These are phyloP conservation scores for Drosophila stalkeri DNA, from an alignment of 2,888 invertebrate genomes.

Conservation along the genomic window DNA sequence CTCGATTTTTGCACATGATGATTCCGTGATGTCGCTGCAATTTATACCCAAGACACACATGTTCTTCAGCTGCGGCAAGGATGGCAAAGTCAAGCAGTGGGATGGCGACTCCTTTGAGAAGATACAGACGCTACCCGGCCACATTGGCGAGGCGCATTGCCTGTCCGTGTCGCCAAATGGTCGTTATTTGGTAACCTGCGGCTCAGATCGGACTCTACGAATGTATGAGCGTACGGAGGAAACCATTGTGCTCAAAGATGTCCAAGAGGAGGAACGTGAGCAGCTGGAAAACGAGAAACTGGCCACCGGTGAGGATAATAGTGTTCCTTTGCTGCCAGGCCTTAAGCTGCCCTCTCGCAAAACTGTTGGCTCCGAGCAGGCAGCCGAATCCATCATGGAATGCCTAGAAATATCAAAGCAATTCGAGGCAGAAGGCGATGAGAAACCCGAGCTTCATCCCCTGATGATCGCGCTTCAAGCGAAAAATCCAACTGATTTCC, in stretches of 20 bases:
- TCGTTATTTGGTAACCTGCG: conserved; percentile 91
- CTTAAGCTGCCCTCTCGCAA: conserved; percentile 94
- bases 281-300: conserved; percentile 89
- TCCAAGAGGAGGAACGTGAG: conserved; percentile 93
- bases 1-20: conserved; percentile 98
- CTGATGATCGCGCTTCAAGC: conserved; percentile 93
- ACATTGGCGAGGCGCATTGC: conserved; percentile 92
- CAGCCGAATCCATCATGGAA: conserved; percentile 96
- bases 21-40: conserved; percentile 94
- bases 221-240: conserved; percentile 94
- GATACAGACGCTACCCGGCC: conserved; percentile 93
- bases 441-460: conserved; percentile 88
- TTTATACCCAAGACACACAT: conserved; percentile 97
- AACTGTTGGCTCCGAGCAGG: conserved; percentile 85
- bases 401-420: conserved; percentile 92
- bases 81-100: conserved; percentile 98
- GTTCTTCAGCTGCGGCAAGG: conserved; percentile 97
- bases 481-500: conserved; percentile 90
- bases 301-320: conserved; percentile 90
- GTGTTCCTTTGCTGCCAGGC: conserved; percentile 90
- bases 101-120: conserved; percentile 96
- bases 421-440: conserved; percentile 85
- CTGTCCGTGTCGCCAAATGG: conserved; percentile 93
- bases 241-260: conserved; percentile 96
- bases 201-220: conserved; percentile 94